Evolutionary conservation across 2,888 invertebrate genomes (phyloP).

Genomic region (Pilophorus perplexus): DNA sequence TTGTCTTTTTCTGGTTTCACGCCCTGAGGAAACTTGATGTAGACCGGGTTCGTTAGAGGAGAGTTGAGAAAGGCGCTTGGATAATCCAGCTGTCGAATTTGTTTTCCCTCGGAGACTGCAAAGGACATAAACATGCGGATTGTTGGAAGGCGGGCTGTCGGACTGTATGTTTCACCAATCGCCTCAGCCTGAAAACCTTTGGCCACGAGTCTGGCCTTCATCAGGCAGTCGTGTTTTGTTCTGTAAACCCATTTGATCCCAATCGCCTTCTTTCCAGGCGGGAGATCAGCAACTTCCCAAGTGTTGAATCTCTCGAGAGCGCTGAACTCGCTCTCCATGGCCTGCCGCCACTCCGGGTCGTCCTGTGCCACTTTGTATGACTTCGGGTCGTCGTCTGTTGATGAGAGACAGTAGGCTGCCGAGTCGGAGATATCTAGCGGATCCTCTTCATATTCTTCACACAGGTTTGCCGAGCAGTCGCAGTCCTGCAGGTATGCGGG

Average conservation of each 20-base stretch:
- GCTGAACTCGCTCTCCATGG: too few species aligned
- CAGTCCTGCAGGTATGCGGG: neutral
- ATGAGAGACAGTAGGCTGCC: too few species aligned
- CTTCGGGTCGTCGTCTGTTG: slow-evolving; percentile 40
- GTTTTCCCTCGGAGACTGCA: neutral
- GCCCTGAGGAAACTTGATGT: slow-evolving; percentile 30
- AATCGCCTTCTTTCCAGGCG: slow-evolving; percentile 31
- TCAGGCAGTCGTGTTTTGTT: slow-evolving; percentile 39
- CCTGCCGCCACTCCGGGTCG: too few species aligned
- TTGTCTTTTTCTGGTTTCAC: slow-evolving; percentile 1
- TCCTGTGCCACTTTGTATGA: slow-evolving; percentile 34
- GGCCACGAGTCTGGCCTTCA: slow-evolving; percentile 40
- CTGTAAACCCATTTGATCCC: slow-evolving; percentile 42
- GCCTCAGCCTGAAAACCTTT: slow-evolving; percentile 37
- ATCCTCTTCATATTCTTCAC: too few species aligned
- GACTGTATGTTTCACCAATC: slow-evolving; percentile 31
- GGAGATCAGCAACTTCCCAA: too few species aligned
- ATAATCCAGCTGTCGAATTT: slow-evolving; percentile 40
- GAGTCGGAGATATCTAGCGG: too few species aligned
- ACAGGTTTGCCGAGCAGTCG: neutral
- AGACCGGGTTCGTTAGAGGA: slow-evolving; percentile 33
- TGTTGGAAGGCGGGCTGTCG: slow-evolving; percentile 35
- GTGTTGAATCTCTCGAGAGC: too few species aligned
- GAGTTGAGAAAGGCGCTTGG: slow-evolving; percentile 43
- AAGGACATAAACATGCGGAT: slow-evolving; percentile 36